Evolutionary conservation across 2,888 invertebrate species (phyloP), one percentile per base, ranked within the genome.

Genomic region (Onchidella celtica): DNA sequence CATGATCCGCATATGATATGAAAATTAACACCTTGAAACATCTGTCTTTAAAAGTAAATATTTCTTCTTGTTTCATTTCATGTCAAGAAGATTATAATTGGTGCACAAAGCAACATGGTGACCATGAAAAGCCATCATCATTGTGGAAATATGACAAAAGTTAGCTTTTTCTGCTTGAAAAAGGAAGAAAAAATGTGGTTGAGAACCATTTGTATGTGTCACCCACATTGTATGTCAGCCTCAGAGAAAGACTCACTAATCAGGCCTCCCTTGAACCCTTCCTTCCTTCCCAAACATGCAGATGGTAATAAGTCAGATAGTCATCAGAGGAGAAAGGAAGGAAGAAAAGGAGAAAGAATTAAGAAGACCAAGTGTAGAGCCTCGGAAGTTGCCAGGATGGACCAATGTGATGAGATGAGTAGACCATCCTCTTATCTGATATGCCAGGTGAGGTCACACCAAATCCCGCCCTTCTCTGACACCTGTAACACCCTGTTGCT

Each of bases 361-460:
- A 38, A 59, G 61, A 34, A 70, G 36, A 9, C 27, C 17, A 6
- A 21, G 55, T 27, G 55, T 27, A 47, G n/a, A 21, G 40, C n/a
- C 36, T 59, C 24, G 68, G 29, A 40, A 36, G 73, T 59, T 73
- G 59, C 27, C 61, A 59, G 59, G 61, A 59, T 34, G 57, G 36
- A 4, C 72, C 29, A 40, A 6, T 24, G 27, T 24, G 36, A 21
- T 59, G 6, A 38, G 38, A 47, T 65, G 63, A 61, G 34, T 2
- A 61, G 59, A 59, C 27, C 34, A 27, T 21, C 29, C 47, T 77
- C 55, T 55, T n/a, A 21, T 68, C 34, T 14, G 21, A 32, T 55
- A 2, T 32, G 27, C 47, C 57, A 77, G 77, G 77, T 77, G 77
- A 77, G 77, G 27, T 57, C 68, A 38, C 2, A 27, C 66, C 66